A percentile compares a stretch with the other conserved stretches of the same genome.
Conservation (phyloP, 2,113 vertebrate species). For the Albula glossodonta region DNA sequence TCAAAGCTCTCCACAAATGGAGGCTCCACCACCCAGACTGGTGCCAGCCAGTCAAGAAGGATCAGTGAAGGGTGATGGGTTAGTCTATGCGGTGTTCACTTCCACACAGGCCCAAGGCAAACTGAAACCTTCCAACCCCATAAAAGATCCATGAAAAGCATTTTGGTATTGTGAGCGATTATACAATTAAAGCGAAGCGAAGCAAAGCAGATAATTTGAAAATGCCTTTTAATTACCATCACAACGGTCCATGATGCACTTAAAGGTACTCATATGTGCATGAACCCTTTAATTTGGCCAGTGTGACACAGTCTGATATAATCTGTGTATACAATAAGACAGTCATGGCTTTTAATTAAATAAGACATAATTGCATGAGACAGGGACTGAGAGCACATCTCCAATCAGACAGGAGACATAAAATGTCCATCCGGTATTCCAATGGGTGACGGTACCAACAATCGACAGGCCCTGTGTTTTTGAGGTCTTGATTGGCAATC, state of each 20-base stretch:
- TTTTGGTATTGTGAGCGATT: constrained; percentile 32
- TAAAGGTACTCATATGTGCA: no score
- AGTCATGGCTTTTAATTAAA: background rate
- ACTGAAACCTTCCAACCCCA: background rate
- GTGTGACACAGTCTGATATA: background rate
- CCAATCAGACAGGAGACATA: background rate
- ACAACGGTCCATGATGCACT: background rate
- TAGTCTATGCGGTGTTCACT: constrained; percentile 42
- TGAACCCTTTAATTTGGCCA: no score
- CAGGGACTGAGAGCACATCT: background rate
- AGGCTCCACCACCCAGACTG: background rate
- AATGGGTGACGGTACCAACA: background rate
- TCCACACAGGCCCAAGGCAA: constrained; percentile 23
- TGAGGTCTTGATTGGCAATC: no score
- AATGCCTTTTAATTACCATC: background rate
- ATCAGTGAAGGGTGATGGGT: constrained; percentile 30
- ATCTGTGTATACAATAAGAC: background rate
- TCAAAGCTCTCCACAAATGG: background rate
- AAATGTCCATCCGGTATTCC: background rate
- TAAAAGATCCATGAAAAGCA: constrained; percentile 35
- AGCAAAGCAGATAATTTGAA: constrained; percentile 30
- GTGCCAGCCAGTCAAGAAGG: constrained; percentile 20
- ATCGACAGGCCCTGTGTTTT: no score
- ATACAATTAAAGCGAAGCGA: constrained; percentile 32
- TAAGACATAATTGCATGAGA: background rate